phyloP scores from a whole-genome alignment of 2,113 vertebrate species.

The Sapajus apella region DNA sequence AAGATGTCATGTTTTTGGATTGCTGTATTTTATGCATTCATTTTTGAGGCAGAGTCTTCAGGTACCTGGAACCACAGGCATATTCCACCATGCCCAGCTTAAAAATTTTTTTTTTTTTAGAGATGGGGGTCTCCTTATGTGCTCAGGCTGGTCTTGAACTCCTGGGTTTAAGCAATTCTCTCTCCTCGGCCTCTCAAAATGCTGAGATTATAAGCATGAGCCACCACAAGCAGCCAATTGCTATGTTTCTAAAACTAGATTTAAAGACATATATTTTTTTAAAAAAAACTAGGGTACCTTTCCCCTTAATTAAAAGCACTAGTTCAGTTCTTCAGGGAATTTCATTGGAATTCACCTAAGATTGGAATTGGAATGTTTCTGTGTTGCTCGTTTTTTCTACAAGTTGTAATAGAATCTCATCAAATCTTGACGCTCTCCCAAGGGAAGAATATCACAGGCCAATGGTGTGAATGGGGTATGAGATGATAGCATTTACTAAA shows the following conservation, averaged over 20 bases:
- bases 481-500: neutral
- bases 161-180: too few species aligned
- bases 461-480: neutral
- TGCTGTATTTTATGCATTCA: neutral
- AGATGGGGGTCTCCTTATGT: too few species aligned
- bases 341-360: neutral
- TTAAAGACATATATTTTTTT: neutral
- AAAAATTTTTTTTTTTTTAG: too few species aligned
- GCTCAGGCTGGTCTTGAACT: too few species aligned
- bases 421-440: neutral
- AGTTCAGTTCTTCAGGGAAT: neutral
- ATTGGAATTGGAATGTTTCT: neutral
- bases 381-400: neutral
- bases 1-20: neutral
- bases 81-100: too few species aligned
- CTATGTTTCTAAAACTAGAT: slow-evolving; percentile 29
- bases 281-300: neutral
- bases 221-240: too few species aligned
- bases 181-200: too few species aligned
- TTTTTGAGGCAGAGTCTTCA: too few species aligned
- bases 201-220: too few species aligned
- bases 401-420: neutral
- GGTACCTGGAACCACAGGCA: too few species aligned
- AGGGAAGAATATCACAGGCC: neutral
- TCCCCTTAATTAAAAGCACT: neutral